Conservation (phyloP, 2,797 vertebrate genomes). For the Gila robusta region DNA sequence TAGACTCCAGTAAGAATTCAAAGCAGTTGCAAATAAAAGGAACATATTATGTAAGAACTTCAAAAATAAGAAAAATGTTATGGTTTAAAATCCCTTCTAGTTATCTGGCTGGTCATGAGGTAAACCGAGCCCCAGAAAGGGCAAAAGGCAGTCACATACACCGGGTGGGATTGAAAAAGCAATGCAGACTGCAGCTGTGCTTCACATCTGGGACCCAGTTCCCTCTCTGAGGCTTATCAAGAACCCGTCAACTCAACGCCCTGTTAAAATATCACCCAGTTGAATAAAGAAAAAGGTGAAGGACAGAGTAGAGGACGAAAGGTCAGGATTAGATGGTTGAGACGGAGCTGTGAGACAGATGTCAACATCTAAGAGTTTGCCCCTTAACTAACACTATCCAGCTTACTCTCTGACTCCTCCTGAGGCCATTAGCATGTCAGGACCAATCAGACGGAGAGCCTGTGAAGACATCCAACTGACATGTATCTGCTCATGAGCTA, state of each 20-base stretch:
- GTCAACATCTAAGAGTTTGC: conserved; percentile 25
- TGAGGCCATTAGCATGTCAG: conserved; percentile 44
- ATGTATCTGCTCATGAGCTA: conserved; percentile 40
- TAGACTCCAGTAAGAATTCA: conserved; percentile 34
- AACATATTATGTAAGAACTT: background rate
- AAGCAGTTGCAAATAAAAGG: conserved; percentile 15
- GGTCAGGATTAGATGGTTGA: conserved; percentile 26
- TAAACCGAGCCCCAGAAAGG: background rate
- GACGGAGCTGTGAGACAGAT: conserved; percentile 29
- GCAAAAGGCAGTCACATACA: conserved; percentile 1
- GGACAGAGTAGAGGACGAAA: background rate
- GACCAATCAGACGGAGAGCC: conserved; percentile 45
- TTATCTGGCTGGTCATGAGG: conserved; percentile 7
- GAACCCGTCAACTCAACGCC: conserved; percentile 14
- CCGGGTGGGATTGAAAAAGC: conserved; percentile 5
- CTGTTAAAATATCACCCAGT: conserved; percentile 8
- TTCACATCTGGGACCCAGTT: conserved; percentile 49
- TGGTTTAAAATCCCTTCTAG: conserved; percentile 3
- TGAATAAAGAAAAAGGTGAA: conserved; percentile 5
- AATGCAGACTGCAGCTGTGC: conserved; percentile 40
- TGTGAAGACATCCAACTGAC: conserved; percentile 44
- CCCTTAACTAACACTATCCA: conserved; percentile 10
- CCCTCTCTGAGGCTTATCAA: conserved; percentile 1
- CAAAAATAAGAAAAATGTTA: background rate
- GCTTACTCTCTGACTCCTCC: conserved; percentile 16